These are phyloP conservation scores for Orestias chungarensis DNA, from an alignment of 2,797 vertebrate genomes.

Conservation along the genomic window DNA sequence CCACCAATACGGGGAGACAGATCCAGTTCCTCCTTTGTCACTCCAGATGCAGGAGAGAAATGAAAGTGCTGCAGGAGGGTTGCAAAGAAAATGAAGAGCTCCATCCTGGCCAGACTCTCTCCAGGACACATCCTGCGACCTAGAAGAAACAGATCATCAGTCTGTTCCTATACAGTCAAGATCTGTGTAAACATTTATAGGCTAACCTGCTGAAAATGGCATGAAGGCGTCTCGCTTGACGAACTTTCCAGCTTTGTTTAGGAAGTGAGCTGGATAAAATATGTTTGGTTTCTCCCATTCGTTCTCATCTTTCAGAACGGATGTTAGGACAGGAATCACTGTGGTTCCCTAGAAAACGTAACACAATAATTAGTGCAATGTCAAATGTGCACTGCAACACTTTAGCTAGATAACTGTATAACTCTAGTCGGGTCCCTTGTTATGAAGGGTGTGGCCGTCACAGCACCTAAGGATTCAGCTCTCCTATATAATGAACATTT, in stretches of 20 bases:
- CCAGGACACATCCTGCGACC: constrained; percentile 13
- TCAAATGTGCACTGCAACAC: too few relatives aligned
- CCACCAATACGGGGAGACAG: not conserved
- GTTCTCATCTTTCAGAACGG: constrained; percentile 64
- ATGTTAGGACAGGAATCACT: constrained; percentile 59
- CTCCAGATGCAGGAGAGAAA: constrained; percentile 21
- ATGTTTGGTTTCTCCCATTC: constrained; percentile 67
- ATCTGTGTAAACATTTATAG: accelerated
- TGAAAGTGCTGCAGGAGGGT: constrained; percentile 24
- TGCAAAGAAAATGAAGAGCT: constrained; percentile 37
- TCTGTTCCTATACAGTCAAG: not conserved
- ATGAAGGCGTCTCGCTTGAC: constrained; percentile 72
- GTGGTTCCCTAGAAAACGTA: constrained; percentile 62
- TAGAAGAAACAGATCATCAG: not conserved
- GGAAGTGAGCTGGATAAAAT: constrained; percentile 73
- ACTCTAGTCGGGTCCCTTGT: too few relatives aligned
- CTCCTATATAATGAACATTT: too few relatives aligned
- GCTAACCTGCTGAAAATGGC: constrained; percentile 75
- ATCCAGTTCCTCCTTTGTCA: constrained; percentile 27
- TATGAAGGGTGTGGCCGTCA: too few relatives aligned
- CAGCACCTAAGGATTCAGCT: too few relatives aligned
- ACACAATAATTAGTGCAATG: not conserved
- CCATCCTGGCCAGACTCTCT: constrained; percentile 29
- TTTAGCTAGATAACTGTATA: too few relatives aligned
- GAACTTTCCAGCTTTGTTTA: constrained; percentile 68